Evolutionary conservation across 2,113 vertebrate species (phyloP).

Genomic region (Acrocephalus kingi): DNA sequence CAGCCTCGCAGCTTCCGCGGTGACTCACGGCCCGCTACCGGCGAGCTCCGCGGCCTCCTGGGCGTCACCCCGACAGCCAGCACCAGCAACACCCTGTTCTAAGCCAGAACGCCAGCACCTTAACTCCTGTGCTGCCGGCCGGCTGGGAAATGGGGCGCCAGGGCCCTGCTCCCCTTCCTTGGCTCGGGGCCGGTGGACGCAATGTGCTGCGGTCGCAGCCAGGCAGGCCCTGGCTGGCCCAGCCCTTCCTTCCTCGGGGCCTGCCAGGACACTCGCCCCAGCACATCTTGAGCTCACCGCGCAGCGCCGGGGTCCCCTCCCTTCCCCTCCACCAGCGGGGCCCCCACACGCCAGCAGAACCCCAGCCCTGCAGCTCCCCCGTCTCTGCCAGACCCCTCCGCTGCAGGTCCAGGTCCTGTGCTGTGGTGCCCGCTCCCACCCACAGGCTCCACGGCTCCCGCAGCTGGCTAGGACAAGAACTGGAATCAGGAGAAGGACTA

Average conservation of each 20-base stretch:
- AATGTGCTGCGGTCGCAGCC: neutral
- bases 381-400: rapidly evolving
- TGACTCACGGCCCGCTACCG: conserved; percentile 35
- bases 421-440: neutral
- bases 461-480: neutral
- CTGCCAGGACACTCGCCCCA: neutral
- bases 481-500: neutral
- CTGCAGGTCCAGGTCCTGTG: no score
- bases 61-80: neutral
- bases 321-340: neutral
- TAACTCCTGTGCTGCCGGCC: neutral
- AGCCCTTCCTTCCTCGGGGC: neutral
- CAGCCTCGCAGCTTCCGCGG: neutral
- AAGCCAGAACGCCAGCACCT: neutral
- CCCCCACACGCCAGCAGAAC: neutral
- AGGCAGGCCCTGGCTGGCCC: neutral
- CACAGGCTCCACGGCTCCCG: neutral
- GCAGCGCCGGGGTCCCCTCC: neutral
- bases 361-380: neutral
- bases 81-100: conserved; percentile 40
- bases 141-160: rapidly evolving
- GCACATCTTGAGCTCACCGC: rapidly evolving
- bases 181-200: rapidly evolving
- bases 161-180: neutral
- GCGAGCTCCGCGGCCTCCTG: neutral